Evolutionary conservation across 2,113 vertebrate genomes (phyloP), one percentile per base, ranked within the genome.

Genomic region (Scatophagus argus): DNA sequence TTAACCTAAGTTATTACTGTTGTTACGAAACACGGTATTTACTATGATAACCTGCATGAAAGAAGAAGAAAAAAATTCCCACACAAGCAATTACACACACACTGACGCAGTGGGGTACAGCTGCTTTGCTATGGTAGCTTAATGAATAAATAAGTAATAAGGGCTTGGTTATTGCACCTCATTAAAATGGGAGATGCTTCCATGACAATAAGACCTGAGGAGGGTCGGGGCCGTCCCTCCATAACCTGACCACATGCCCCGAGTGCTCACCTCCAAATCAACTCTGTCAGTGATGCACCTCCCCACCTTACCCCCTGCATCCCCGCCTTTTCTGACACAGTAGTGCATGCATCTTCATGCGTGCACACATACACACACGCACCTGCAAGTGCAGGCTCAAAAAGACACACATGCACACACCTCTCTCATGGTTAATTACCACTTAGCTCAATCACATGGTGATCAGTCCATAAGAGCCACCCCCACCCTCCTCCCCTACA

Each of bases 71-170:
- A 44, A 63, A 58, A 84, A 73, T 64, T 69, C 36, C 68, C 73
- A 88, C 87, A 79, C 76, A 55, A 54, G 81, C 77, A 87, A 83
- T 85, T 85, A 82, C 66, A 77, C 66, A 67, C 83, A 83, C 74
- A 66, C 81, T 79, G 72, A 69, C 88, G 71, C 85, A 88, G 89
- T 66, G 63, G 82, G 87, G 72, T 69, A 51, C 87, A 80, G 78
- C 81, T 43, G 79, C 88, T 83, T 74, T 82, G 80, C 84, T 75
- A 85, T 54, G 31, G 59, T 67, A 64, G 83, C 83, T 88, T 89
- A 91, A 92, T 88, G 89, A 92, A 93, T 92, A 93, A 94, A 94
- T 95, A 91, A 92, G 89, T 93, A 90, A 94, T 91, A 92, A 92
- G 89, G 84, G 65, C 66, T 77, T 76, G 79, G 90, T 92, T 93